A percentile compares a stretch with the other conserved stretches of the same genome.
Evolutionary conservation across 2,888 invertebrate genomes (phyloP).

Genomic region (Sinodicranocentrus sp.): DNA sequence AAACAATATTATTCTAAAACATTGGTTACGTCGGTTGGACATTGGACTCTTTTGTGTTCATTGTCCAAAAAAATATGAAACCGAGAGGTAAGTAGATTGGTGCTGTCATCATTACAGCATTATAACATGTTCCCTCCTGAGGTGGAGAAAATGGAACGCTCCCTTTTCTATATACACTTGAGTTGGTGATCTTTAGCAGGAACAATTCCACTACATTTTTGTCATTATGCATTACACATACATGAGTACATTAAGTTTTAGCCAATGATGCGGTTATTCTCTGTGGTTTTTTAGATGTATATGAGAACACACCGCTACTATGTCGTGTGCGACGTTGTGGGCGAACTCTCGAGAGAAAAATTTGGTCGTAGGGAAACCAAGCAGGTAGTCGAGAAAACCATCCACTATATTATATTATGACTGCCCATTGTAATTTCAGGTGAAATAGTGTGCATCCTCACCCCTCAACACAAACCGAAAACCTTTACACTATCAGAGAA

Average conservation of each 20-base stretch:
- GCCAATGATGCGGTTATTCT: slow-evolving; percentile 20
- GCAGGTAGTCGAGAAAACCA: background rate
- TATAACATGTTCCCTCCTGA: slow-evolving; percentile 52
- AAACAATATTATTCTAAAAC: slow-evolving; percentile 57
- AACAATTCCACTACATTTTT: slow-evolving; percentile 22
- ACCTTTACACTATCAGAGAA: too few relatives aligned
- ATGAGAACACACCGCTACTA: too few relatives aligned
- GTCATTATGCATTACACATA: slow-evolving; percentile 18
- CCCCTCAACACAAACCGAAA: too few relatives aligned
- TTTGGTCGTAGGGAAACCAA: background rate
- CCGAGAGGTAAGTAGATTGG: slow-evolving; percentile 38
- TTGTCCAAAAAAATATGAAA: slow-evolving; percentile 43
- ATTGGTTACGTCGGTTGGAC: slow-evolving; percentile 33
- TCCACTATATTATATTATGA: background rate
- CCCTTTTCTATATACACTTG: background rate
- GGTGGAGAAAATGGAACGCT: slow-evolving; percentile 58
- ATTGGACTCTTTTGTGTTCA: slow-evolving; percentile 50
- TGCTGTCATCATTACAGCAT: slow-evolving; percentile 45
- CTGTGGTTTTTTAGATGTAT: background rate
- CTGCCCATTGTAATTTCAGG: slow-evolving; percentile 1
- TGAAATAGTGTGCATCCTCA: too few relatives aligned
- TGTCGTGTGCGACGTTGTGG: too few relatives aligned
- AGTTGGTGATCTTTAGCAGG: slow-evolving; percentile 25
- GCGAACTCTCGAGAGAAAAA: background rate
- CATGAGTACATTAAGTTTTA: slow-evolving; percentile 32